Conservation (phyloP, 1,140 invertebrate genomes). For the Aplysia californica region DNA sequence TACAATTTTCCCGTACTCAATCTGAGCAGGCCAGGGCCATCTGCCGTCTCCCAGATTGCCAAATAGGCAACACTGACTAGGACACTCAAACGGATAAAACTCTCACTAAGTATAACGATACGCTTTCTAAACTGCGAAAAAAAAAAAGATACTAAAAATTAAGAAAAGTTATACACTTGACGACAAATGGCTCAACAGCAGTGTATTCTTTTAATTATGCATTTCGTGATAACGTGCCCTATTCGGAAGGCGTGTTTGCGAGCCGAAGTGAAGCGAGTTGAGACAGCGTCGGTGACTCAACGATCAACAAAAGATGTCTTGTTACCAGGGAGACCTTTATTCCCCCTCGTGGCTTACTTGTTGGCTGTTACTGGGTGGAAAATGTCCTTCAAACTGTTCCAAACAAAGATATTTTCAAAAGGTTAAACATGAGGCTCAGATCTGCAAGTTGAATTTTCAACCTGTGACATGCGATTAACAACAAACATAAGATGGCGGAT, state of each 20-base stretch:
- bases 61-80: too few species aligned
- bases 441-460: slow-evolving; percentile 19
- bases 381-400: neutral
- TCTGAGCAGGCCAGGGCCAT: too few species aligned
- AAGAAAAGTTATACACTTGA: too few species aligned
- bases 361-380: neutral
- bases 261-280: neutral
- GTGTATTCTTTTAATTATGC: too few species aligned
- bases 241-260: neutral
- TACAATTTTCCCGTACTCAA: too few species aligned
- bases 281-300: neutral
- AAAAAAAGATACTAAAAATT: too few species aligned
- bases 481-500: slow-evolving; percentile 41
- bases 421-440: slow-evolving; percentile 22
- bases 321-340: neutral
- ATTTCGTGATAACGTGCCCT: neutral
- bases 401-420: slow-evolving; percentile 9
- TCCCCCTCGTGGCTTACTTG: neutral
- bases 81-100: too few species aligned
- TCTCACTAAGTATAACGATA: too few species aligned
- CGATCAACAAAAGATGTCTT: neutral
- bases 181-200: too few species aligned
- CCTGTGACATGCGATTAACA: slow-evolving; percentile 31
- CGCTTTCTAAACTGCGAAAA: too few species aligned
- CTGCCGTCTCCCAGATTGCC: too few species aligned